These are phyloP conservation scores for Meriones unguiculatus DNA, from an alignment of 2,113 vertebrate genomes.

Conservation along the genomic window DNA sequence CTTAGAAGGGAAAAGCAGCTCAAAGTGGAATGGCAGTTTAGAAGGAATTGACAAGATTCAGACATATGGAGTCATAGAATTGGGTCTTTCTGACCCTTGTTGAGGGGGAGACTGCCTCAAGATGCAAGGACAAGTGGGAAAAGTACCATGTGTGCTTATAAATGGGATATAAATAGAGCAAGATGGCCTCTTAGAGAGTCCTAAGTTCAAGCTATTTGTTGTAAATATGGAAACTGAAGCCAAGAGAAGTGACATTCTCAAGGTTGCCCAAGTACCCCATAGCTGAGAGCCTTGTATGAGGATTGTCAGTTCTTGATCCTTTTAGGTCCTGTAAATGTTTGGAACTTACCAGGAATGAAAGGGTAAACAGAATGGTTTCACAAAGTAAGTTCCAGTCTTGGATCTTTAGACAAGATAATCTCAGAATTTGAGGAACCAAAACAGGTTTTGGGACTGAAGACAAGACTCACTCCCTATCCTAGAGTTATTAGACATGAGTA, in stretches of 20 bases:
- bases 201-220: neutral
- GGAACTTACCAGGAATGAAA: constrained; percentile 53
- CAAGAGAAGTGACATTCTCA: neutral
- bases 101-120: neutral
- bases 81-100: neutral
- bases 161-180: neutral
- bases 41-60: constrained; percentile 3
- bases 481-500: neutral
- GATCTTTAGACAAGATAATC: neutral
- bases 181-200: neutral
- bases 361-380: neutral
- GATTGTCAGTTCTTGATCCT: neutral
- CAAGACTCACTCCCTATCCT: neutral
- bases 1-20: constrained; percentile 16
- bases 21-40: constrained; percentile 7
- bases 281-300: neutral
- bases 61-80: neutral
- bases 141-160: neutral
- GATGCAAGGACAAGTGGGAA: neutral
- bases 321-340: neutral
- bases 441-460: neutral
- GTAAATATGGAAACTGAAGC: constrained; percentile 17
- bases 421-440: neutral
- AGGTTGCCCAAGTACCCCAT: neutral
- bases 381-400: neutral